Percentiles rank a stretch among this genome's conserved stretches.
These are phyloP conservation scores for Chromobotia macracanthus DNA, from an alignment of 2,797 vertebrate genomes.

Conservation along the genomic window DNA sequence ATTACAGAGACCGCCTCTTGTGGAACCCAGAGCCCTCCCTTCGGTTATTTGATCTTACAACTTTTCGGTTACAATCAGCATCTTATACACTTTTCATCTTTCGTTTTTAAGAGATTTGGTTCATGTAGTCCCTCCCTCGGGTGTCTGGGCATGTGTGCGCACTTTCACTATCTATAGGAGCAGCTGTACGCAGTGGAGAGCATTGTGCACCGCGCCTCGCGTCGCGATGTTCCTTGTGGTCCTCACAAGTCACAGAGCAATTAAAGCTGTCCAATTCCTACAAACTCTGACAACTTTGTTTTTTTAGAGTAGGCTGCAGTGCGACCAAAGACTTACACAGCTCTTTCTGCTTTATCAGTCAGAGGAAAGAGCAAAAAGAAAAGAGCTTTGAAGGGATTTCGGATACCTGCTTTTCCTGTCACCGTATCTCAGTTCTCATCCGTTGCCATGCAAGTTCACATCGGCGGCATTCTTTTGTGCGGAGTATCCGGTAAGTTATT, in stretches of 20 bases:
- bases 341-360: background rate
- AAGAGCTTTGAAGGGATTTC: conserved; percentile 8
- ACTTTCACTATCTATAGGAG: background rate
- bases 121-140: conserved; percentile 14
- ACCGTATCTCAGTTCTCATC: background rate
- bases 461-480: conserved; percentile 53
- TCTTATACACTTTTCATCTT: too few relatives aligned
- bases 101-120: background rate
- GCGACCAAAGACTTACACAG: background rate
- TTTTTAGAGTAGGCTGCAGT: background rate
- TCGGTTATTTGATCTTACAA: too few relatives aligned
- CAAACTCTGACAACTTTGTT: conserved; percentile 3
- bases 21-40: too few relatives aligned
- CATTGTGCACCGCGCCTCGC: background rate
- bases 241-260: background rate
- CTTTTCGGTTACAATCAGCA: too few relatives aligned
- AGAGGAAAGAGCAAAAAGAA: background rate
- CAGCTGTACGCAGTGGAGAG: background rate
- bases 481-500: conserved; percentile 58
- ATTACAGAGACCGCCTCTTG: too few relatives aligned
- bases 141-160: background rate
- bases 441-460: conserved; percentile 51
- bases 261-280: background rate
- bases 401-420: background rate
- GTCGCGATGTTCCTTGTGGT: background rate